Base-by-base conservation (phyloP, 1,140 invertebrate species). In the Vollenhovia emeryi region DNA sequence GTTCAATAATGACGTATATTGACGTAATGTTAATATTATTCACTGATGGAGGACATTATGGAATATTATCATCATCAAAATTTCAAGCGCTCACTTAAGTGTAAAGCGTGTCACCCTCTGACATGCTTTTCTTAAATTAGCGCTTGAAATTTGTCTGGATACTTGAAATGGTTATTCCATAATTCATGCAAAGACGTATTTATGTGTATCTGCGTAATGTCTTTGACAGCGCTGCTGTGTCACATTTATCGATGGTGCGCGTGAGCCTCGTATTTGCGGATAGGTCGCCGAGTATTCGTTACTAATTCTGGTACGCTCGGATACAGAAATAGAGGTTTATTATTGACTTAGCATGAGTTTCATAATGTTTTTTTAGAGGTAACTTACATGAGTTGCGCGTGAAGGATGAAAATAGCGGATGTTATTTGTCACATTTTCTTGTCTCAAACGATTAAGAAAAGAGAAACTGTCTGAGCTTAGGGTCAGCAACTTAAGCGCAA, bases 251-350 rank as follows among this genome's bases (percentile, higher is more conserved):
- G 74, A 62, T 62, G 57, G 21, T 18, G 55, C 36, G 36, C 74
- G 40, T 21, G 36, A 76, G 40, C 40, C 27, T 76, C 57, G 57
- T 62, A 76, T 62, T 76, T 62, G 40, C 55, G 40, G 50, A 74
- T 74, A 21, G 50, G 71, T 57, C 21, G 71, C 50, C 18, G 50
- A 57, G 71, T 74, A 27, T 74, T 57, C 71, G 50, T 27, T 5
- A 57, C 74, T 76, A 76, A 76, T 76, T 76, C 40, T 60, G 74
- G 74, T 62, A 62, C 55, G 57, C 57, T 62, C 40, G 9, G n/a
- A 21, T 43, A 62, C 74, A 76, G 50, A 76, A 76, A 76, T 62
- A 62, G 55, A 76, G 11, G 9, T 55, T 55, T 74, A 74, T 74
- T 74, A 74, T 74, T 74, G 50, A 74, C 71, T 52, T 57, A 57